Base-by-base conservation (phyloP, 2,888 invertebrate genomes). In the Sphaeridia pumilis region DNA sequence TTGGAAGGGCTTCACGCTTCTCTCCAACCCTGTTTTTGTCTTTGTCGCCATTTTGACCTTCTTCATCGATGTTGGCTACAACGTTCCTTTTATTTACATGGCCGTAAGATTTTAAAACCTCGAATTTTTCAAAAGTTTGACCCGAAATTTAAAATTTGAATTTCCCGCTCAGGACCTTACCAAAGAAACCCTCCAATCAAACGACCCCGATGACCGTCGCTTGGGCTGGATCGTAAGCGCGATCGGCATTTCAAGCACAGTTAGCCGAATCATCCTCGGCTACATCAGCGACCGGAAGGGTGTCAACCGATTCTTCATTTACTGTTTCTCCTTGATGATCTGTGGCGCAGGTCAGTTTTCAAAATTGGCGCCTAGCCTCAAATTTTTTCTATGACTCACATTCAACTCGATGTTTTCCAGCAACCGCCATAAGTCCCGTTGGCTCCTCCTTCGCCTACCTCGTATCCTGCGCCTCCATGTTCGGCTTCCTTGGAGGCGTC, bases 1-100 rank as follows among this genome's bases (percentile, higher is more conserved):
- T 72, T 88, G 93, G 87, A 77, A 94, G 67, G 87, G 93, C 68
- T 76, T 93, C 60, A 78, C 82, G 1, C 75, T 98, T 45, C 76
- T 38, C 17, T 5, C 17, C 5, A 38, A 38, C 20, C 38, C 38
- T 5, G 12, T 38, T 5, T 38, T 38, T 17, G 17, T 38, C 38
- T 17, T 38, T 5, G 17, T 38, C 5, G 38, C 17, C 4, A 14
- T 38, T 17, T 7, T 17, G 20, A 38, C 17, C 17, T 38, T 38
- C 20, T 38, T 7, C 38, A 38, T 17, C 38, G 38, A 38, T 17
- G 10, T 38, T 5, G 38, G 38, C 7, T 38, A 38, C 38, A 5
- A 38, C 38, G 38, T 38, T 38, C 38, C 38, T 20, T 14, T 17
- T 17, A 38, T 38, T 38, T 38, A 38, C 17, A 17, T 38, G 7